A percentile compares a stretch with the other conserved stretches of the same genome.
Evolutionary conservation across 2,113 vertebrate species (phyloP).

Genomic region (Hydrolagus affinis): DNA sequence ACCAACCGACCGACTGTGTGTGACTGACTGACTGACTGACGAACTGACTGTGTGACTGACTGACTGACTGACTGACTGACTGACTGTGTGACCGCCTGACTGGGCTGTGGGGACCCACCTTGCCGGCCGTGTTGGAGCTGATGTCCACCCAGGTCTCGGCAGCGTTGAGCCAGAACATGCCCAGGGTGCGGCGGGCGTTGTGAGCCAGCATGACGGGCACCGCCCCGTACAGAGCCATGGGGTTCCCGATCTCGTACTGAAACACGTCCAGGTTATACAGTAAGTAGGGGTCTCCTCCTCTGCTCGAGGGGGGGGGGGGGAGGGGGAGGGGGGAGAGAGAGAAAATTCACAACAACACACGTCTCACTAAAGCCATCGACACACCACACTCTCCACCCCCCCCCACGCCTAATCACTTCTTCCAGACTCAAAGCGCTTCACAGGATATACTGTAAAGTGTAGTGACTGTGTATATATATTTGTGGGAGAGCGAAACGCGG

Average conservation of each 20-base stretch:
- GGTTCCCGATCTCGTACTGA: slow-evolving; percentile 81
- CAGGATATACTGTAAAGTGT: too few relatives aligned
- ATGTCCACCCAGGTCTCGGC: slow-evolving; percentile 92
- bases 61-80: too few relatives aligned
- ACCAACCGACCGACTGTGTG: too few relatives aligned
- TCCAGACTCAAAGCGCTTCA: too few relatives aligned
- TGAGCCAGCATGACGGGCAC: slow-evolving; percentile 82
- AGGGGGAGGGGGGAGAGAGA: too few relatives aligned
- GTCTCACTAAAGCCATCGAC: neutral
- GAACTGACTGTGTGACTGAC: too few relatives aligned
- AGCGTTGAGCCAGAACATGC: slow-evolving; percentile 87
- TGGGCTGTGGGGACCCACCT: slow-evolving; percentile 49
- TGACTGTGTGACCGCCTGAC: too few relatives aligned
- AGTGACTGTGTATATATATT: too few relatives aligned
- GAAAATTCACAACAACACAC: too few relatives aligned
- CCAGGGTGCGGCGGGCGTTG: slow-evolving; percentile 64
- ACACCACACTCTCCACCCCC: neutral
- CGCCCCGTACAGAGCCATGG: slow-evolving; percentile 82
- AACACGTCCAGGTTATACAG: slow-evolving; percentile 90
- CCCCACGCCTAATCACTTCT: too few relatives aligned
- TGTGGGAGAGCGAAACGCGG: too few relatives aligned
- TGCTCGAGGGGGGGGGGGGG: slow-evolving; percentile 42
- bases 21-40: too few relatives aligned
- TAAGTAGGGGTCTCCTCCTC: slow-evolving; percentile 79
- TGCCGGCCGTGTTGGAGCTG: slow-evolving; percentile 79